phyloP scores from a whole-genome alignment of 2,888 invertebrate species.

The Parnassius glacialis region DNA sequence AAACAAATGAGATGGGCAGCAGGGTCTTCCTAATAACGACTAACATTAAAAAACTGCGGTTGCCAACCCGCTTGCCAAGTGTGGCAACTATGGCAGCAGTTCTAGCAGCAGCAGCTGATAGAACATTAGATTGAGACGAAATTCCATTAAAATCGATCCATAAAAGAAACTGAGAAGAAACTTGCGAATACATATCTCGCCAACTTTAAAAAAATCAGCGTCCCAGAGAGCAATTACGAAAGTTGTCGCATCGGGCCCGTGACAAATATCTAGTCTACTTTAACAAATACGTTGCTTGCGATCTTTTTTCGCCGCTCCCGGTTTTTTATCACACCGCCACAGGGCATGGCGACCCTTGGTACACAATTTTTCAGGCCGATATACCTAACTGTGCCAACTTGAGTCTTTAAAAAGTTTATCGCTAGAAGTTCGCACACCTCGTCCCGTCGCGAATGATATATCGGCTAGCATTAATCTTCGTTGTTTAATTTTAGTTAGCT shows the following conservation, averaged over 20 bases:
- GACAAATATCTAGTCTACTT: constrained; percentile 73
- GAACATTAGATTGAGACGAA: too few relatives aligned
- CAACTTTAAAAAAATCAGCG: constrained; percentile 22
- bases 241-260: constrained; percentile 53
- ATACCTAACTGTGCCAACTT: constrained; percentile 60
- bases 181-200: constrained; percentile 4
- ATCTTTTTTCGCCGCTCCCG: constrained; percentile 53
- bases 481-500: constrained; percentile 64
- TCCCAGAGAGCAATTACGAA: constrained; percentile 68
- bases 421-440: constrained; percentile 71
- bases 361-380: constrained; percentile 79
- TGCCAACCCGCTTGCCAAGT: too few relatives aligned
- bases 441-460: constrained; percentile 67
- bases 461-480: constrained; percentile 71
- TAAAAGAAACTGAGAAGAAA: too few relatives aligned
- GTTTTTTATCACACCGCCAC: constrained; percentile 69
- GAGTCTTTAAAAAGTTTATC: constrained; percentile 80
- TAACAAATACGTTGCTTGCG: constrained; percentile 68
- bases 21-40: too few relatives aligned
- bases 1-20: too few relatives aligned
- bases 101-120: too few relatives aligned
- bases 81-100: too few relatives aligned
- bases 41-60: too few relatives aligned
- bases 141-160: too few relatives aligned
- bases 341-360: constrained; percentile 63